Evolutionary conservation across 2,888 invertebrate species (phyloP), one percentile per base, ranked within the genome.

Genomic region (Zygothrica quintamaculata): DNA sequence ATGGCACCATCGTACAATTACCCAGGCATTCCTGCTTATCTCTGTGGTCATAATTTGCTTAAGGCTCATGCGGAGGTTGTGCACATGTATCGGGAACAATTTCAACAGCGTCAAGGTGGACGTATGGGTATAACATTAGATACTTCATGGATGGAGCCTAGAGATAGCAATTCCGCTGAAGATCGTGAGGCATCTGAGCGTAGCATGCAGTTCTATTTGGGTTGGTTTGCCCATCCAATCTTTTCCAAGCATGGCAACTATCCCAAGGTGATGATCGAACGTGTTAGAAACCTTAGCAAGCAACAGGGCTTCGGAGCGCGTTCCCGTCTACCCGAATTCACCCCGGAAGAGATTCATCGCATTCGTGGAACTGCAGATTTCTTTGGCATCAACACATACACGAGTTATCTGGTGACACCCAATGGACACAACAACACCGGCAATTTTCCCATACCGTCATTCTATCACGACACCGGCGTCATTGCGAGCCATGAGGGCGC

Each of bases 331-430:
- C 95, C 95, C 0, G 84, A 81, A 57, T 94, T 95, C 80, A 93
- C 93, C 0, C 34, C 81, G 0, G 91, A 93, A 15, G 95, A 95
- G 91, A 91, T 94, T 6, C 87, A 90, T 7, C 90, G 92, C 51
- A 92, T 96, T 15, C 90, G 89, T 29, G 94, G 93, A 4, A 93
- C 95, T 0, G 92, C 92, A 0, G 96, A 97, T 87, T 95, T 95
- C 89, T 92, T 96, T 47, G 96, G 95, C 0, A 87, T 96, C 12
- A 96, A 96, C 86, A 93, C 94, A 59, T 96, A 96, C 87, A 94
- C 95, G 0, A 92, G 94, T 0, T 91, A 91, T 66, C 74, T 94
- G 77, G 89, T 89, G 0, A 79, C 78, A 0, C 79, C 88, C 6
- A 91, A 91, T 76, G 90, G 90, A 50, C 91, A 90, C 51, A 91